These are phyloP conservation scores for Danio kyathit DNA, from an alignment of 2,797 vertebrate species.

Conservation along the genomic window DNA sequence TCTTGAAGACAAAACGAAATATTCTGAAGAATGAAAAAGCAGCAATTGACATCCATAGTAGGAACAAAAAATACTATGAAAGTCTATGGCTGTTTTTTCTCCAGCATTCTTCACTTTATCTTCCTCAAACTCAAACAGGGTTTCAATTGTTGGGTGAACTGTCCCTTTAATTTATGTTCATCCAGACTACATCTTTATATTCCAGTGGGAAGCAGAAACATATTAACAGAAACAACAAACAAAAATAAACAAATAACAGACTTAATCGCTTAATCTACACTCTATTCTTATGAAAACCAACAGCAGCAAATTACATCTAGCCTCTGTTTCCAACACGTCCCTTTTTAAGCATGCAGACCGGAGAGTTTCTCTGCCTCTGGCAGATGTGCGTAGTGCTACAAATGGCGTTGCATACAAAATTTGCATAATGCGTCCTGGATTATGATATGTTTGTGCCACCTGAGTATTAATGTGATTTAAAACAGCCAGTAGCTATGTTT, in stretches of 20 bases:
- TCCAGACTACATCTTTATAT: not conserved
- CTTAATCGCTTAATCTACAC: not conserved
- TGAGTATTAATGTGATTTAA: not conserved
- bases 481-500: not conserved
- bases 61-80: too few species aligned
- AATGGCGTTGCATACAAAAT: slow-evolving; percentile 10
- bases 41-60: too few species aligned
- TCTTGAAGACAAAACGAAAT: too few species aligned
- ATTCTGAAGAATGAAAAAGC: too few species aligned
- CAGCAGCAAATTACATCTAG: slow-evolving; percentile 9
- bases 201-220: not conserved
- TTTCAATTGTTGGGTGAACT: too few species aligned
- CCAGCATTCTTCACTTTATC: too few species aligned
- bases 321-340: not conserved
- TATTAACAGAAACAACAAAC: not conserved
- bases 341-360: not conserved
- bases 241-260: not conserved
- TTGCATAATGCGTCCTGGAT: not conserved
- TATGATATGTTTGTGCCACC: slow-evolving; percentile 10
- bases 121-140: too few species aligned
- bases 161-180: not conserved
- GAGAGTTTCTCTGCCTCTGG: not conserved
- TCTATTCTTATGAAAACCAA: not conserved
- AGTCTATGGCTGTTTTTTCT: too few species aligned
- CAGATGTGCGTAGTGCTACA: slow-evolving; percentile 23